Base-by-base conservation (phyloP, 2,113 vertebrate species). In the Odontesthes bonariensis region DNA sequence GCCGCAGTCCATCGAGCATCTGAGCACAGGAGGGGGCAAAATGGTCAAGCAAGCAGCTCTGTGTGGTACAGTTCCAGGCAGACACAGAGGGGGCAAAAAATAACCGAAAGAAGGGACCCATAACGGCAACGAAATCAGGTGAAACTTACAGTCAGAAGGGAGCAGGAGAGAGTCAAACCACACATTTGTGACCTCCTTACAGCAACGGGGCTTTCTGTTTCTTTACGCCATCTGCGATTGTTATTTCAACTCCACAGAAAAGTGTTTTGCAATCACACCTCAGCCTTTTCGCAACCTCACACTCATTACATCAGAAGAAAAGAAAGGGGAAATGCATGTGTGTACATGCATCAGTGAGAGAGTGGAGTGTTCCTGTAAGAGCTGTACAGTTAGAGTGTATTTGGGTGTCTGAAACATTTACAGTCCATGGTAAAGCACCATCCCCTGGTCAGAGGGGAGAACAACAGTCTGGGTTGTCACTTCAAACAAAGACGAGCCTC, bases 1-100 rank as follows among this genome's bases (percentile, higher is more conserved):
- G 65, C 69, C 89, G 76, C 46, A 94, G 90, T 84, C 93, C 93
- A 52, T 95, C 94, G 60, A 94, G 93, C 94, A 95, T 95, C 92
- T 94, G 85, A 56, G 77, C 52, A 78, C 13, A 60, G n/a, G 31
- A 46, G 66, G 47, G 44, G 23, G 38, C 23, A 62, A 56, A 55
- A n/a, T 27, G 22, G 6, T 40, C 11, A 4, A 57, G 62, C 19
- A 69, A 33, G 47, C 44, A 57, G 53, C 54, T n/a, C 17, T 19
- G 5, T 49, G 63, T 68, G 59, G 42, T 33, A 69, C 42, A 19
- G 19, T 8, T 31, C 52, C 65, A 31, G 4, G 7, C 16, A 49
- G 7, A 49, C 16, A 17, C 13, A n/a, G 33, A 33, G 8, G n/a
- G n/a, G n/a, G n/a, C n/a, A 68, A 3, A 33, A 12, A 70, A 31